Conservation (phyloP, 2,888 invertebrate species). For the Melolontha melolontha region DNA sequence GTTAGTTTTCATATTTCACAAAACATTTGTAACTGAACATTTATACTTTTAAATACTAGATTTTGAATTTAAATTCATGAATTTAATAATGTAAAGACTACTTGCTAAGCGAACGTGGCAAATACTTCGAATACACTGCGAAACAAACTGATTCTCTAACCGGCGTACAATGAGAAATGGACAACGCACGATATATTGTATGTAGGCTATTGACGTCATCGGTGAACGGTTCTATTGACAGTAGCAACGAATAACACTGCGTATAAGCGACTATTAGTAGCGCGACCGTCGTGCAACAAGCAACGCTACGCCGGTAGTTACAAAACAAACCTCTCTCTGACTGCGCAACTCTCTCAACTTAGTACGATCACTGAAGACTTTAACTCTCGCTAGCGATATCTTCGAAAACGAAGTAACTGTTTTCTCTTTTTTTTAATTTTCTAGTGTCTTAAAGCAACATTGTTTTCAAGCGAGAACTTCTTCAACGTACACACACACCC, state of each 20-base stretch:
- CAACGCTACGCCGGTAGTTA: slow-evolving; percentile 8
- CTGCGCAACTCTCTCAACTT: slow-evolving; percentile 29
- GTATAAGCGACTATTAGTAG: slow-evolving; percentile 29
- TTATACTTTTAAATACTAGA: too few species aligned
- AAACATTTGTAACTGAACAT: neutral
- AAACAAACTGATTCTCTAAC: slow-evolving; percentile 6
- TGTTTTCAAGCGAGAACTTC: slow-evolving; percentile 4
- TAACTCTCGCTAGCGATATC: neutral
- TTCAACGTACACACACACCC: neutral
- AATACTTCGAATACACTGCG: slow-evolving; percentile 8
- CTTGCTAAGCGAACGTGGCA: slow-evolving; percentile 3
- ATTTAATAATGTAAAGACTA: too few species aligned
- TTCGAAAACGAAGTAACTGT: slow-evolving; percentile 18
- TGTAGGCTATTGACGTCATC: slow-evolving; percentile 37
- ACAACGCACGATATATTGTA: slow-evolving; percentile 33
- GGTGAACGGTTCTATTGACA: slow-evolving; percentile 37
- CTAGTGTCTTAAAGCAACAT: slow-evolving; percentile 30
- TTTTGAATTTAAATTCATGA: neutral
- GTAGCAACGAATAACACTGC: slow-evolving; percentile 29
- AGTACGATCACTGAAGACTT: slow-evolving; percentile 17
- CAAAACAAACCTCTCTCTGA: slow-evolving; percentile 1
- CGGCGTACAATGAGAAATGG: slow-evolving; percentile 2
- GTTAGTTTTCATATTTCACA: slow-evolving; percentile 7
- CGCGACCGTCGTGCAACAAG: slow-evolving; percentile 21
- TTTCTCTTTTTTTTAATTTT: slow-evolving; percentile 22